Base-by-base conservation (phyloP, 2,888 invertebrate species). In the Netelia virgata region DNA sequence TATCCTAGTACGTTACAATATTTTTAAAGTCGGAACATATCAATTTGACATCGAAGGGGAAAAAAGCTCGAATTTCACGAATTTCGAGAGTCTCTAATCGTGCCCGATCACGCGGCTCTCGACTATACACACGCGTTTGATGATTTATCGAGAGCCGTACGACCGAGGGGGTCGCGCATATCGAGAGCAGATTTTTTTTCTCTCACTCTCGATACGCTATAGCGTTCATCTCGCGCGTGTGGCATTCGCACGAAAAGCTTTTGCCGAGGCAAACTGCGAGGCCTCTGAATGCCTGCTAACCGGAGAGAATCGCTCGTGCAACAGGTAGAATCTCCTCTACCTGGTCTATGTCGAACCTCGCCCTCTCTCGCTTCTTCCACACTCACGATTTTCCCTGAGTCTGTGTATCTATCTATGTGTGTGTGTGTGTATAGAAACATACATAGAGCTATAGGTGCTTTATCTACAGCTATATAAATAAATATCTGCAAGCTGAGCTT, bases 261-360 rank as follows among this genome's bases (percentile, higher is more conserved):
- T 43, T 28, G 28, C 28, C 28, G 28, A 28, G 43, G 50, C 18
- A 18, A 20, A 41, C 68, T 23, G 9, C 41, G 61, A 36, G 68
- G 73, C 53, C 64, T 57, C 53, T 16, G 47, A 66, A 66, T 20
- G 50, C 50, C 50, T 53, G 23, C 59, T 77, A 77, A 74, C 82
- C 63, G 77, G 73, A 63, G 70, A 70, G 50, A 74, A 82, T 68
- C 61, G 63, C 36, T 88, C 86, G 89, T 86, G 92, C 92, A 92
- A 92, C 92, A 92, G 92, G 92, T 92, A 92, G 91, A 88, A 83
- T 83, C 76, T 79, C 86, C 66, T 72, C 59, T 85, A 85, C 86
- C 86, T 86, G 87, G 87, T 86, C 82, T 80, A 79, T 82, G 73
- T 74, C 64, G 82, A 76, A 55, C 55, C 68, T 81, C 68, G 14